Conservation (phyloP, 2,113 vertebrate genomes). For the Oreochromis niloticus region DNA sequence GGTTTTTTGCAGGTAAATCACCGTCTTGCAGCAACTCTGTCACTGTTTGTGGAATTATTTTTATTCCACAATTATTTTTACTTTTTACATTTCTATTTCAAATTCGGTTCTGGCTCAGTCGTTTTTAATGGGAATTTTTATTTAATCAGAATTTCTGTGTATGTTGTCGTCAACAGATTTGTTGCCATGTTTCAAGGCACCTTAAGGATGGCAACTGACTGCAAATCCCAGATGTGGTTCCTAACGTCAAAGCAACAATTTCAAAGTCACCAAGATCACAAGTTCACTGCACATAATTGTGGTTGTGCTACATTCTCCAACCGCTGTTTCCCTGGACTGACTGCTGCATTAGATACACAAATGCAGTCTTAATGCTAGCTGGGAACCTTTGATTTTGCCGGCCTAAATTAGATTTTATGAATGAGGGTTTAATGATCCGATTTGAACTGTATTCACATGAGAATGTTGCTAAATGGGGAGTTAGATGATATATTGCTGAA, state of each 20-base stretch:
- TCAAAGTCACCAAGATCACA: neutral
- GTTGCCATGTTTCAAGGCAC: neutral
- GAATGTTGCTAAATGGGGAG: neutral
- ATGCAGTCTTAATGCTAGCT: neutral
- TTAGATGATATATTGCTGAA: neutral
- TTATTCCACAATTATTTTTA: too few relatives aligned
- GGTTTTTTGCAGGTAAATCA: too few relatives aligned
- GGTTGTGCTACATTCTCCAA: neutral
- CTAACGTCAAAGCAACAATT: neutral
- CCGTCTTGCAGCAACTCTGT: too few relatives aligned
- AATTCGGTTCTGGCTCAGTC: too few relatives aligned
- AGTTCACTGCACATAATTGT: neutral
- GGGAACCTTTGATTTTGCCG: neutral
- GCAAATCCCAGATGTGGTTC: neutral
- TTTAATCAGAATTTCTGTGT: neutral
- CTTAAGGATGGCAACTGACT: neutral
- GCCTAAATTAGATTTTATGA: neutral
- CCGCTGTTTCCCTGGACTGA: neutral
- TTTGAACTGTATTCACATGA: neutral
- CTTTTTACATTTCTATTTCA: too few relatives aligned
- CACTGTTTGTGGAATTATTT: too few relatives aligned
- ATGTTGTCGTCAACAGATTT: neutral
- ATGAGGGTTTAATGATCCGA: neutral
- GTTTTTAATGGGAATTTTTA: too few relatives aligned
- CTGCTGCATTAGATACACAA: neutral